Evolutionary conservation across 1,140 invertebrate species (phyloP), one percentile per base, ranked within the genome.

Genomic region (Cephus cinctus): DNA sequence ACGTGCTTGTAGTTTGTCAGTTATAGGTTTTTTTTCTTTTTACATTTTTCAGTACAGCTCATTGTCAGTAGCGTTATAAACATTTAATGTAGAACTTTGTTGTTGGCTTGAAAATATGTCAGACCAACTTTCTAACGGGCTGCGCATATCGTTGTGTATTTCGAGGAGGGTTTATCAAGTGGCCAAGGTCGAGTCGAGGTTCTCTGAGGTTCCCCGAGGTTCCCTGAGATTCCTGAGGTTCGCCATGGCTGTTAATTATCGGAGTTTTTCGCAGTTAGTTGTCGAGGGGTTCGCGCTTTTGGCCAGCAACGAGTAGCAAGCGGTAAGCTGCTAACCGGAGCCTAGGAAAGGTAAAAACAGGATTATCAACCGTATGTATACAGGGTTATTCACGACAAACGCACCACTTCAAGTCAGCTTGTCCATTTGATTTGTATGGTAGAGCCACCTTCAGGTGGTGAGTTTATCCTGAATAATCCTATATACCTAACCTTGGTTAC

Each of bases 1-100:
- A n/a, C 60, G 54, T 19, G 42, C 19, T 20, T 27, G 51, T 52
- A 52, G 56, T 56, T 32, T 14, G 34, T 36, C 2, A 30, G 18
- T 34, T 8, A n/a, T 11, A 19, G 14, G 9, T 20, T 31, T 14
- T 2, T 4, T 18, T 19, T 34, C 16, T 5, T 19, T n/a, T 31
- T 25, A 22, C 12, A 2, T 30, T 3, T 4, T 2, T 30, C 27
- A 6, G 6, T 6, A 27, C 12, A 9, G 11, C 27, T 2, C 9
- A 30, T 30, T 30, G 27, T 30, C 4, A n/a, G n/a, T n/a, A n/a
- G n/a, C 25, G 25, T 27, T 27, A 27, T 27, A 27, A 6, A 27
- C 25, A 8, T 27, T 27, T 8, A 6, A 27, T n/a, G 25, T 27
- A n/a, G n/a, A 27, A 27, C n/a, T n/a, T n/a, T n/a, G n/a, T n/a